phyloP scores from a whole-genome alignment of 2,113 vertebrate genomes.

The Neomonachus schauinslandi region DNA sequence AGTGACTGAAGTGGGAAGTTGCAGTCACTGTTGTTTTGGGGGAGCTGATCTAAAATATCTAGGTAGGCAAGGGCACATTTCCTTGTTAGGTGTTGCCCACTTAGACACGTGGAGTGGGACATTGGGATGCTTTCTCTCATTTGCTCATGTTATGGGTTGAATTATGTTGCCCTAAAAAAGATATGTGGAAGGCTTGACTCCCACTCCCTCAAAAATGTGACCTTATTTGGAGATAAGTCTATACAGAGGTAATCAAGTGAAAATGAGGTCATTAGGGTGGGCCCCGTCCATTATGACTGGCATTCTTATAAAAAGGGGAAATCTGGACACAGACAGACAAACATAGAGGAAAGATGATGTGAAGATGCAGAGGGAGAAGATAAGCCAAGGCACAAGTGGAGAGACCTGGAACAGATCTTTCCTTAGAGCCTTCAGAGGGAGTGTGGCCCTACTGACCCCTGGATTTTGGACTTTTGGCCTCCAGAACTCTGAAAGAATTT shows the following conservation, averaged over 20 bases:
- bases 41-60: background rate
- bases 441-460: background rate
- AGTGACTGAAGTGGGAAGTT: background rate
- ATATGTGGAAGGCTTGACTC: background rate
- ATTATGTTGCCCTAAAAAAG: background rate
- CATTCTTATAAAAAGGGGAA: background rate
- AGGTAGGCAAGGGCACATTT: rapidly evolving
- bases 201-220: background rate
- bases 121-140: background rate
- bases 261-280: background rate
- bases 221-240: background rate
- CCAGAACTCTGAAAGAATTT: background rate
- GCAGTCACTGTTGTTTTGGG: background rate
- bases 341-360: background rate
- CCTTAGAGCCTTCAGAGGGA: background rate
- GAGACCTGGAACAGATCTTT: background rate
- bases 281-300: background rate
- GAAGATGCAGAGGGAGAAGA: background rate
- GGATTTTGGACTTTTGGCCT: background rate
- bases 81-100: background rate
- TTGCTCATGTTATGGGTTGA: background rate
- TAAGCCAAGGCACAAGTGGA: no score
- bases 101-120: background rate
- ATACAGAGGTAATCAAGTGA: background rate
- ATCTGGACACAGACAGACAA: background rate